Conservation (phyloP, 2,888 invertebrate species). For the Drosophila aldrichi region DNA sequence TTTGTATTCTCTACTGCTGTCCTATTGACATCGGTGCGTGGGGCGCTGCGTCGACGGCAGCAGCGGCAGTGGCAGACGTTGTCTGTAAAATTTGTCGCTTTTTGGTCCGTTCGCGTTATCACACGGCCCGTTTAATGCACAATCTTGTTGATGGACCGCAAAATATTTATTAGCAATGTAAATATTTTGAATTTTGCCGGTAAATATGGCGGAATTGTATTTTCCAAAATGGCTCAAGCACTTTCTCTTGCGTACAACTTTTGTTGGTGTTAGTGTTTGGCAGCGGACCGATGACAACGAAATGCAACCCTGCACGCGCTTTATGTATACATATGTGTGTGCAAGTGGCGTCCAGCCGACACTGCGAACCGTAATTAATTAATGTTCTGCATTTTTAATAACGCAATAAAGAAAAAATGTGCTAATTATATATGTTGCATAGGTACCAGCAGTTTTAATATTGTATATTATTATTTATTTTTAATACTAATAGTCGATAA, state of each 20-base stretch:
- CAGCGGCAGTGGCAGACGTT: conserved; percentile 66
- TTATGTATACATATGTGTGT: conserved; percentile 64
- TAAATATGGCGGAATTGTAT: conserved; percentile 84
- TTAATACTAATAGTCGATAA: conserved; percentile 25
- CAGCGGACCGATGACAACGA: conserved; percentile 52
- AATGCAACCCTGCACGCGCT: conserved; percentile 69
- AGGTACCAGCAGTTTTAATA: background rate
- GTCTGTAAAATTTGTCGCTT: conserved; percentile 49
- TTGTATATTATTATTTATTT: background rate
- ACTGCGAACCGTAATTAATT: conserved; percentile 10
- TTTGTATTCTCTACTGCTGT: conserved; percentile 46
- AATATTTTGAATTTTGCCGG: conserved; percentile 85
- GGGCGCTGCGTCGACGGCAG: conserved; percentile 63
- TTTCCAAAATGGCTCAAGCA: conserved; percentile 82
- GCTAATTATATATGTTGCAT: no score
- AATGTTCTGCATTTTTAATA: background rate
- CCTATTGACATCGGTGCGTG: conserved; percentile 69
- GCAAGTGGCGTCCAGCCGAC: conserved; percentile 26
- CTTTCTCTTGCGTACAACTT: conserved; percentile 73
- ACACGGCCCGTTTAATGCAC: conserved; percentile 38
- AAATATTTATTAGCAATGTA: conserved; percentile 69
- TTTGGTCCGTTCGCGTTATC: conserved; percentile 24
- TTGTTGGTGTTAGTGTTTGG: conserved; percentile 68
- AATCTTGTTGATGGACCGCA: conserved; percentile 26
- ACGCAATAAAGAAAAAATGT: background rate